phyloP scores from a whole-genome alignment of 2,797 vertebrate genomes.

The Pteronotus mesoamericanus region DNA sequence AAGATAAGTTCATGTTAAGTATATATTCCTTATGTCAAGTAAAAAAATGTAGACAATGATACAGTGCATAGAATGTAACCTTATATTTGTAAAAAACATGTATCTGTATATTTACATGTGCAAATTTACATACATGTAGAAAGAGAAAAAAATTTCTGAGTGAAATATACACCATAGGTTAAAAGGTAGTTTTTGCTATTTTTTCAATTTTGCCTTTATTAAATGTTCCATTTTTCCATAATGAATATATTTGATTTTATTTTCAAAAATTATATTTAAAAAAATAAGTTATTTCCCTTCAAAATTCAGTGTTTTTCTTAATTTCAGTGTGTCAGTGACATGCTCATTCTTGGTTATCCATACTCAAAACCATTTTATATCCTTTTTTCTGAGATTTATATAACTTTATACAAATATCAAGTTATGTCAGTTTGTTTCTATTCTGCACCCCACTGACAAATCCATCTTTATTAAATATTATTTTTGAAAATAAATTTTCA shows the following conservation, averaged over 20 bases:
- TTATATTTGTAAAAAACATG: not conserved
- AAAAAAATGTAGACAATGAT: not conserved
- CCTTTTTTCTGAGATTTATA: not conserved
- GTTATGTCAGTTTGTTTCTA: not conserved
- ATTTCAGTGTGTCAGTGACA: not conserved
- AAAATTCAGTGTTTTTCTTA: not conserved
- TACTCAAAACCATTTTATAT: not conserved
- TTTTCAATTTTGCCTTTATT: slow-evolving; percentile 5
- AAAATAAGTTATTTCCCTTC: not conserved
- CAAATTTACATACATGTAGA: not conserved
- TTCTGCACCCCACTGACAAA: not conserved
- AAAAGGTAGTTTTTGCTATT: not conserved
- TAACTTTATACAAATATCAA: not conserved
- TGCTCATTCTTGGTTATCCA: not conserved
- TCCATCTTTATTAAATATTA: not conserved
- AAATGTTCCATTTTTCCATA: not conserved
- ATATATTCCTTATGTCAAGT: not conserved
- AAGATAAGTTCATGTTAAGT: not conserved
- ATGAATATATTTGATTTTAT: not conserved
- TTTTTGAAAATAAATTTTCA: not conserved
- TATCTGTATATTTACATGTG: not conserved
- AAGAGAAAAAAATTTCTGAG: not conserved
- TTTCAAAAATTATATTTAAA: not conserved
- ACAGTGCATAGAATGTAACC: not conserved
- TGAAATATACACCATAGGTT: too few relatives aligned